These are phyloP conservation scores for Fratercula arctica DNA, from an alignment of 2,797 vertebrate species.

Conservation along the genomic window DNA sequence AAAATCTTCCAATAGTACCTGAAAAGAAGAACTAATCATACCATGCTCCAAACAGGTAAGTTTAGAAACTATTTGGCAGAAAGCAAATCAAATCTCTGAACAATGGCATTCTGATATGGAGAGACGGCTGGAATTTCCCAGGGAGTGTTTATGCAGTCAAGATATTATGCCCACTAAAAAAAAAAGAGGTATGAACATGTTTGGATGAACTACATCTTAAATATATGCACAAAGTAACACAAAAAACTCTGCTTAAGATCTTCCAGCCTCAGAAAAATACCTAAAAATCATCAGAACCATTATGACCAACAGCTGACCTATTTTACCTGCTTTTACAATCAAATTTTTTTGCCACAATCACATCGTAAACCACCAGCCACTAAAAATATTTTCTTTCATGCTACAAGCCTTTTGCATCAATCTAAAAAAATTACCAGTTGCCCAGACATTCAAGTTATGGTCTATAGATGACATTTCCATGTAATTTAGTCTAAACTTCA, in stretches of 20 bases:
- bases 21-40: not conserved
- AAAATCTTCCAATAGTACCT: not conserved
- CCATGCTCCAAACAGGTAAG: not conserved
- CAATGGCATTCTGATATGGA: not conserved
- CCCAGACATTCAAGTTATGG: not conserved
- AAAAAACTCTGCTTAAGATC: not conserved
- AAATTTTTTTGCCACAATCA: not conserved
- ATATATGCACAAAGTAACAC: not conserved
- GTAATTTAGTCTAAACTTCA: constrained; percentile 13
- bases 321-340: not conserved
- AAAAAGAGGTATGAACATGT: not conserved
- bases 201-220: not conserved
- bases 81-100: not conserved
- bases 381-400: not conserved
- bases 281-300: not conserved
- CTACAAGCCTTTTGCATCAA: not conserved
- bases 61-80: not conserved
- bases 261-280: not conserved
- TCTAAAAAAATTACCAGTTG: not conserved
- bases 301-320: accelerated
- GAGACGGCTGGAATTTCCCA: not conserved
- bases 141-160: not conserved
- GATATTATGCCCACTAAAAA: not conserved
- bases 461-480: not conserved
- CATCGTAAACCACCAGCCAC: not conserved